Base-by-base conservation (phyloP, 1,140 invertebrate genomes). In the Zaprionus davidi region DNA sequence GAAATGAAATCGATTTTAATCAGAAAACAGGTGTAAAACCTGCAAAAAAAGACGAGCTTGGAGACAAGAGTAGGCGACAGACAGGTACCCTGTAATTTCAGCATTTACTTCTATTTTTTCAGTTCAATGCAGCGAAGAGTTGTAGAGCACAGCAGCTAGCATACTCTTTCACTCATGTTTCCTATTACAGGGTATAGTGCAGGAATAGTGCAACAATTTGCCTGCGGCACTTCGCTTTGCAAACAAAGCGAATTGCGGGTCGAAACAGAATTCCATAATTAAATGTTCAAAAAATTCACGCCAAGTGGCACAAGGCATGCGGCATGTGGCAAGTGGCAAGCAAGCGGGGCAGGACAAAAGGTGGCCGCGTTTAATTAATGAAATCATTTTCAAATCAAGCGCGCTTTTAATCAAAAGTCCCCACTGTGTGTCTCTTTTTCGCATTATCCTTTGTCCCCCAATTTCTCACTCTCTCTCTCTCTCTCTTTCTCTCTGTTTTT, bases 331-430 rank as follows among this genome's bases (percentile, higher is more conserved):
- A 20, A 44, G 26, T 12, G 20, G 5, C 0, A 11, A 38, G 24
- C 24, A 62, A 6, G 26, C 22, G 4, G 28, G 22, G 22, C 11
- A 34, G 44, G 38, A 28, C 20, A 49, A 67, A 70, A 62, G 56
- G 76, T 62, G 59, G 51, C 51, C 46, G 38, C 67, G 53, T 71
- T 76, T 81, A 84, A 84, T 84, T 85, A 84, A 85, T 84, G 82
- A 85, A 85, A 85, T 81, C 82, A 84, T 84, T 85, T 78, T 85
- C 78, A 69, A 81, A 84, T 84, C 78, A 85, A 85, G 80, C 78
- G 71, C 74, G 68, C 78, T 81, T 84, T 84, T 84, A 81, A 85
- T 84, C 82, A 84, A 81, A 84, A 41, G 41, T 51, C 20, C 63
- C 59, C 22, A 12, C 41, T 26, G 17, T 13, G 7, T 28, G 26